Evolutionary conservation across 2,888 invertebrate species (phyloP), one percentile per base, ranked within the genome.

Genomic region (Bruchidius siliquastri): DNA sequence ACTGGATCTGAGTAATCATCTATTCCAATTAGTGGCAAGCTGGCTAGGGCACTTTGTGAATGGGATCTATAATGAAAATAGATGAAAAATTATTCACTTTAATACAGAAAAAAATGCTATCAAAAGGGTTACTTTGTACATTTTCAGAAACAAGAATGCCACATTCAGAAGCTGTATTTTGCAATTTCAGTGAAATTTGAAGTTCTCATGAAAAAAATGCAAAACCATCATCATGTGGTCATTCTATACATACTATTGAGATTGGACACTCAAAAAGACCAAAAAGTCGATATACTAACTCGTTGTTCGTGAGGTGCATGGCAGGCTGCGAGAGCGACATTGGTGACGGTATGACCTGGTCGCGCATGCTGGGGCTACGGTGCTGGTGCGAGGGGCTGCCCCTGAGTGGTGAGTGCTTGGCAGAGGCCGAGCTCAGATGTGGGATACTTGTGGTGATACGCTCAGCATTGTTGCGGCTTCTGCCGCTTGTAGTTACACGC

Each of bases 21-120:
- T 75, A 92, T 86, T 69, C 92, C 92, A 78, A 94, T 93, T 91
- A 93, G 91, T 6, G 94, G 94, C 77, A 87, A 80, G 80, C 87
- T 94, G 78, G 93, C 94, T 77, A 92, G 88, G 10, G 92, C 91
- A 78, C 92, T 92, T 85, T 91, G 91, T 70, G 90, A 88, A 79
- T 91, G 90, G 22, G 75, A 76, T 69, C 78, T 76, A 72, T 71
- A 76, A 73, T 26, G 22, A 20, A 67, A n/a, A 3, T 20, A 4
- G 10, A n/a, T 2, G 2, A 69, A 30, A 68, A 66, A 70, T 18
- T 22, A 71, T n/a, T 67, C n/a, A n/a, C n/a, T n/a, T n/a, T n/a
- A n/a, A n/a, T n/a, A n/a, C n/a, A n/a, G n/a, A n/a, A n/a, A n/a
- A n/a, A n/a, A n/a, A n/a, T n/a, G n/a, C n/a, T n/a, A n/a, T n/a